Conservation (phyloP, 2,888 invertebrate genomes). For the Chrysolina oricalcia region DNA sequence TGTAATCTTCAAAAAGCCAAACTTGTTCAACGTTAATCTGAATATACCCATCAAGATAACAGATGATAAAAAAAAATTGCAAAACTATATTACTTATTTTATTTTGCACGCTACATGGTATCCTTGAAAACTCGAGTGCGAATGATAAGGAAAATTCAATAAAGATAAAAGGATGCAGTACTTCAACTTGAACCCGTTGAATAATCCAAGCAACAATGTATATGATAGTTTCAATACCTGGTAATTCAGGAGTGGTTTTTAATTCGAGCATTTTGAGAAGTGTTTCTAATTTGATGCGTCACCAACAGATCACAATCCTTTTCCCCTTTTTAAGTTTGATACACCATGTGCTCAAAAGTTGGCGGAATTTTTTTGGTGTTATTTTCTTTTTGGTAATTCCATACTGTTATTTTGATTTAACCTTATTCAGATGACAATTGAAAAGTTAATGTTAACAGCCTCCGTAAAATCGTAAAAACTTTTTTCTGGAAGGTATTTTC, state of each 20-base stretch:
- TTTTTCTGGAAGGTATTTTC: too few relatives aligned
- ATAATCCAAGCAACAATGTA: not conserved
- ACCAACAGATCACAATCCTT: too few relatives aligned
- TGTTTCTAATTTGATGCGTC: too few relatives aligned
- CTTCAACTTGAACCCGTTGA: not conserved
- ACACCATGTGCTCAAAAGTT: too few relatives aligned
- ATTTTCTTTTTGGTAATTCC: too few relatives aligned
- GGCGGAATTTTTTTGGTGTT: too few relatives aligned
- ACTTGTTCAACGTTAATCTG: constrained; percentile 1
- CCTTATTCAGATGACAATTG: too few relatives aligned
- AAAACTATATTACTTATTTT: constrained; percentile 45
- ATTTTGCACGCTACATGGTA: constrained; percentile 25
- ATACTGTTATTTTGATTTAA: too few relatives aligned
- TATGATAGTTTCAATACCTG: not conserved
- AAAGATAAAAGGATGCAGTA: constrained; percentile 5
- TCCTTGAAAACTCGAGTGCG: not conserved
- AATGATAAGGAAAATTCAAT: not conserved
- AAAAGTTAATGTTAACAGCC: too few relatives aligned
- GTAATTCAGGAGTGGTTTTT: not conserved
- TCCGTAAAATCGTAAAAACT: too few relatives aligned
- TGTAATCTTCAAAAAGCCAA: constrained; percentile 11
- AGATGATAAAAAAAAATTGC: constrained; percentile 44
- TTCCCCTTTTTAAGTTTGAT: too few relatives aligned
- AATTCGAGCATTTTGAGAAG: too few relatives aligned
- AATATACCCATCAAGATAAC: constrained; percentile 26